Conservation (phyloP, 2,797 vertebrate genomes). For the Eidolon dupreanum region DNA sequence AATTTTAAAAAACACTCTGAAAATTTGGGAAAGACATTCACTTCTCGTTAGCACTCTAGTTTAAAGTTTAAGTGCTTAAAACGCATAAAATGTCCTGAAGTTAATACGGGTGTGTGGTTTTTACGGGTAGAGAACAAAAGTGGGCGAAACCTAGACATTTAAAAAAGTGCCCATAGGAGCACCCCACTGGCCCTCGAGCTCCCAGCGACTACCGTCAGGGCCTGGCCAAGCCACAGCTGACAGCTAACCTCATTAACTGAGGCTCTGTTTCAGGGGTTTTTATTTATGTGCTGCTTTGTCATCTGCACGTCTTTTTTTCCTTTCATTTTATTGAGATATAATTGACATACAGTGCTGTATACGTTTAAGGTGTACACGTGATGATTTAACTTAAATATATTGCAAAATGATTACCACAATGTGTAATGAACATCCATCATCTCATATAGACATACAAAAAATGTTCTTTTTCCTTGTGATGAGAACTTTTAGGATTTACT, state of each 20-base stretch:
- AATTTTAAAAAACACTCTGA: slow-evolving; percentile 60
- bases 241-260: background rate
- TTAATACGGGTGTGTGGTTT: background rate
- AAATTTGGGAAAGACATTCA: slow-evolving; percentile 43
- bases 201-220: rapidly evolving
- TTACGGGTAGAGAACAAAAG: background rate
- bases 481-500: background rate
- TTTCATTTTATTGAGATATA: background rate
- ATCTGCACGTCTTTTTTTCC: background rate
- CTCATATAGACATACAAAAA: background rate
- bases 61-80: background rate
- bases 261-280: background rate
- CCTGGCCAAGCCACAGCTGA: background rate
- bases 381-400: background rate
- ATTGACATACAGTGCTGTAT: background rate
- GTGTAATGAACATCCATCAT: background rate
- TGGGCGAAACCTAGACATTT: background rate
- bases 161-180: background rate
- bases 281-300: background rate
- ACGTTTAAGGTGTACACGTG: background rate
- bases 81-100: background rate
- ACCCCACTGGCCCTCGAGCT: background rate
- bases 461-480: background rate
- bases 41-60: slow-evolving; percentile 14
- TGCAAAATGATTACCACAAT: background rate